phyloP scores from a whole-genome alignment of 2,113 vertebrate genomes.

The Micromys minutus region DNA sequence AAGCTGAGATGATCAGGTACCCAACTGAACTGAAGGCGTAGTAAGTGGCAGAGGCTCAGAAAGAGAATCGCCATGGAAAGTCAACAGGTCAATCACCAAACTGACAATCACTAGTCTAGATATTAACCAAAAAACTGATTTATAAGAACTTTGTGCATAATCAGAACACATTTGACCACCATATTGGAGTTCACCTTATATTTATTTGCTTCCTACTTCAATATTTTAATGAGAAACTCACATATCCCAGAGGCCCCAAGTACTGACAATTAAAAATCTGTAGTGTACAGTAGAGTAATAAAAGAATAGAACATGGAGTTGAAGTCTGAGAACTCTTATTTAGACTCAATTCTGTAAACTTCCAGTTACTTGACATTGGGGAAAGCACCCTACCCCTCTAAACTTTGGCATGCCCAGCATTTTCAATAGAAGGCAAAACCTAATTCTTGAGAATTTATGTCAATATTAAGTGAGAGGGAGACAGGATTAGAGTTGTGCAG shows the following conservation, averaged over 20 bases:
- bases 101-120: background rate
- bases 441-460: background rate
- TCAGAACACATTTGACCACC: background rate
- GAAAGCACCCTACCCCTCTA: background rate
- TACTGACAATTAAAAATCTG: background rate
- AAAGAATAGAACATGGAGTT: background rate
- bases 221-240: background rate
- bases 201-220: background rate
- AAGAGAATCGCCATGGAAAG: background rate
- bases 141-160: background rate
- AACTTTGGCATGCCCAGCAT: background rate
- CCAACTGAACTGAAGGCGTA: background rate
- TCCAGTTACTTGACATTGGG: background rate
- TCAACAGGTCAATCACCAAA: background rate
- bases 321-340: background rate
- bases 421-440: background rate
- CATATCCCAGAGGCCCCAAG: background rate
- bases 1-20: background rate
- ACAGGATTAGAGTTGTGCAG: background rate
- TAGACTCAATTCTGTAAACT: conserved; percentile 24
- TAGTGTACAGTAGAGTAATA: background rate
- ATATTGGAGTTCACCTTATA: background rate
- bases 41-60: background rate
- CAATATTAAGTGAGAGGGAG: background rate
- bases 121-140: background rate